Evolutionary conservation across 2,888 invertebrate species (phyloP).

Genomic region (Phania funesta): DNA sequence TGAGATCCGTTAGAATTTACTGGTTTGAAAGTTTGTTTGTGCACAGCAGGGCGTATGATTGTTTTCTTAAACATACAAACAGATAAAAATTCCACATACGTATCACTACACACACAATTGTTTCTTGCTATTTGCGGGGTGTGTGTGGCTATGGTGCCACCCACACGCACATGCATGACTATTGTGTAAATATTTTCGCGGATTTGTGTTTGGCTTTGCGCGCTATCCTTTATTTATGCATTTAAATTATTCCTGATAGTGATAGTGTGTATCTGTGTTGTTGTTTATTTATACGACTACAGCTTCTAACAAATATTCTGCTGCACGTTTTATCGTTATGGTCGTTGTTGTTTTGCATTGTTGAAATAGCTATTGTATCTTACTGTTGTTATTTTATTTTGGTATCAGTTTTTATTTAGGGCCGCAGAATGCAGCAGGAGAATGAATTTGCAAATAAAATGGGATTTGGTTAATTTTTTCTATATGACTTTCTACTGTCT

Average conservation of each 20-base stretch:
- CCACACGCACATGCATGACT: neutral
- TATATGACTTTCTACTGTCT: neutral
- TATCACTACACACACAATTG: neutral
- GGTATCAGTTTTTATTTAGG: neutral
- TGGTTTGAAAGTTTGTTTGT: neutral
- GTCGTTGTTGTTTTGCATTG: conserved; percentile 25
- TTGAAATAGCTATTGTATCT: conserved; percentile 30
- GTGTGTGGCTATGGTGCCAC: neutral
- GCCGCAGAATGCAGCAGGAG: neutral
- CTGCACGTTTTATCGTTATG: neutral
- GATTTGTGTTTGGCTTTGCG: conserved; percentile 26
- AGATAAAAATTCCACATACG: conserved; percentile 29
- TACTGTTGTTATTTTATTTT: neutral
- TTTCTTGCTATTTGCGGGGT: neutral
- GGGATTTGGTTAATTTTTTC: conserved; percentile 18
- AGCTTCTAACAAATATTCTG: conserved; percentile 14
- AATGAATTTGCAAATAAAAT: neutral
- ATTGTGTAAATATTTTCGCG: neutral
- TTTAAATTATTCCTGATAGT: conserved; percentile 23
- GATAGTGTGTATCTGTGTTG: conserved; percentile 10
- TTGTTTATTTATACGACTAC: conserved; percentile 17
- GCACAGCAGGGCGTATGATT: conserved; percentile 19
- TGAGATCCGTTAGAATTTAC: conserved; percentile 10
- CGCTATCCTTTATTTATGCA: conserved; percentile 20
- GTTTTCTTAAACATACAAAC: neutral